Conservation (phyloP, 2,797 vertebrate species). For the Dendrocincla fuliginosa region DNA sequence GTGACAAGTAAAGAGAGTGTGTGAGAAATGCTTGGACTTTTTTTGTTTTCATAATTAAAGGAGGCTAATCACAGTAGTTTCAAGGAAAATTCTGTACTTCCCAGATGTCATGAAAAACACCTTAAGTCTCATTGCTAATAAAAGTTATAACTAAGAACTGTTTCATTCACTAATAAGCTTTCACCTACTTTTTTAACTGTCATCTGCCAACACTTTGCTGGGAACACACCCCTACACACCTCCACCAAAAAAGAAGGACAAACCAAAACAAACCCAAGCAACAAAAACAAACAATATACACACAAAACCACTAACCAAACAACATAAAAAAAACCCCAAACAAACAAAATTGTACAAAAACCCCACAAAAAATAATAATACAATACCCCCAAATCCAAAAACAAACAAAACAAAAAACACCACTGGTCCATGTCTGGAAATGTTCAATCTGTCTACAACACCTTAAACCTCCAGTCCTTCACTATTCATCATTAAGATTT, state of each 20-base stretch:
- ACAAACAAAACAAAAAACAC: neutral
- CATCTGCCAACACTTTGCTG: neutral
- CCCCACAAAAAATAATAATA: neutral
- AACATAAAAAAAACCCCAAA: fast-evolving
- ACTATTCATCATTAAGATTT: neutral
- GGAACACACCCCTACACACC: fast-evolving
- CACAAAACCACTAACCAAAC: neutral
- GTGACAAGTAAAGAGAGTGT: neutral
- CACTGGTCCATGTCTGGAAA: neutral
- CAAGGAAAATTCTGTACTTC: neutral
- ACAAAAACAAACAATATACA: neutral
- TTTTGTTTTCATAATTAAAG: neutral
- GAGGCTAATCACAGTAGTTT: neutral
- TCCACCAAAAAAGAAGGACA: neutral
- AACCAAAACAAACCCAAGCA: neutral
- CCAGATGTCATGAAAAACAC: neutral
- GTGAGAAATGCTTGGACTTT: neutral
- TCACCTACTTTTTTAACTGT: neutral
- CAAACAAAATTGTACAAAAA: neutral
- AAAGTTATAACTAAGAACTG: neutral
- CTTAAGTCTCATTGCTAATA: neutral
- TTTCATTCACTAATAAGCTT: neutral
- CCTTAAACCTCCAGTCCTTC: neutral
- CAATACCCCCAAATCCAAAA: neutral
- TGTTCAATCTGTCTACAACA: neutral